phyloP scores from a whole-genome alignment of 2,113 vertebrate species.

The Camelus bactrianus region DNA sequence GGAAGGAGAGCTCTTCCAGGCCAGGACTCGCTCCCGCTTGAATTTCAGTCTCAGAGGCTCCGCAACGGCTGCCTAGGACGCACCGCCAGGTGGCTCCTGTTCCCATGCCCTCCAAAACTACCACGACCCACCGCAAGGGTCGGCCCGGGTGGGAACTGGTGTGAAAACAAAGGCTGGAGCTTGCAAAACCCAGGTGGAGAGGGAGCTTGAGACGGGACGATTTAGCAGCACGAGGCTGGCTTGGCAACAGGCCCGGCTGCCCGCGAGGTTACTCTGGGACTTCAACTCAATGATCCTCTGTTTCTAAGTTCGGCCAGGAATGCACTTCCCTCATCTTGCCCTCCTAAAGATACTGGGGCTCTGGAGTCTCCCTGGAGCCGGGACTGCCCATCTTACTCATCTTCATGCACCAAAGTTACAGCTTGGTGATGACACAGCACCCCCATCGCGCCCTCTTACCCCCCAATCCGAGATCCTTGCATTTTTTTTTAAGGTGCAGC shows the following conservation, averaged over 20 bases:
- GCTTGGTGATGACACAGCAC: not conserved
- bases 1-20: not conserved
- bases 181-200: not conserved
- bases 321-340: not conserved
- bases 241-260: constrained; percentile 49
- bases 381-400: not conserved
- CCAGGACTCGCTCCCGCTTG: not conserved
- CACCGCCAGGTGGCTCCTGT: not conserved
- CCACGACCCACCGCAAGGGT: not conserved
- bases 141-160: not conserved
- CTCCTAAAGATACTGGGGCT: not conserved
- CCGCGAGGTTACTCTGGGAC: constrained; percentile 71
- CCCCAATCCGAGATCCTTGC: not conserved
- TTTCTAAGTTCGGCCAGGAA: not conserved
- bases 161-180: not conserved
- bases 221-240: not conserved
- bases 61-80: not conserved
- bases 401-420: not conserved
- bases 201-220: not conserved
- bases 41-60: not conserved
- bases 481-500: not conserved
- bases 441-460: not conserved
- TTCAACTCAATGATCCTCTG: constrained; percentile 45
- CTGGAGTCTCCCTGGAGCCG: not conserved
- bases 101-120: not conserved